Conservation (phyloP, 2,113 vertebrate species). For the Phalacrocorax brasilianus region DNA sequence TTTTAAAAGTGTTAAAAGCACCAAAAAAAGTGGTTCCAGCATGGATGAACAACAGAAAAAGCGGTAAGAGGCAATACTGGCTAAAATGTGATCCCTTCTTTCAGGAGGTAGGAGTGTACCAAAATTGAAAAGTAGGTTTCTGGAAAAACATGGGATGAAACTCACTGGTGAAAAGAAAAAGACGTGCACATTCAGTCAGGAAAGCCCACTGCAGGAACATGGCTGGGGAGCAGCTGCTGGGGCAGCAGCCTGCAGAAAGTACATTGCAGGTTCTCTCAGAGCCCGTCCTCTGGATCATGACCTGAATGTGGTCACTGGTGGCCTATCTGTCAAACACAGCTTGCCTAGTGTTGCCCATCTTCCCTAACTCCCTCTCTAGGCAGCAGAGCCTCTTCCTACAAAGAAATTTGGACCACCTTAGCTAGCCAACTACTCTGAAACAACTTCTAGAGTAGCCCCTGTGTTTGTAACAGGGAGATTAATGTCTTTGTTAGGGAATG, state of each 20-base stretch:
- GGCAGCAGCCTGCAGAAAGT: background rate
- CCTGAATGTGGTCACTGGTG: background rate
- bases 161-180: background rate
- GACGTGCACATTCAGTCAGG: background rate
- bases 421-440: background rate
- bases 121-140: background rate
- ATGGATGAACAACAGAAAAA: background rate
- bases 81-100: background rate
- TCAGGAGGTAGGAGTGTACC: background rate
- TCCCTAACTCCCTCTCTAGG: background rate
- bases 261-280: background rate
- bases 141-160: background rate
- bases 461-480: background rate
- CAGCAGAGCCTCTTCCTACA: background rate
- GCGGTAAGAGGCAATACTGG: background rate
- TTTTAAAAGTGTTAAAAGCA: background rate
- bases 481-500: background rate
- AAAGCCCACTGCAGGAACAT: fast-evolving
- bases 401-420: background rate
- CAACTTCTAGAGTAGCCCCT: background rate
- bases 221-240: background rate
- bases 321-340: background rate
- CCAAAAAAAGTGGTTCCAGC: background rate
- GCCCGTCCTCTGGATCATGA: background rate
- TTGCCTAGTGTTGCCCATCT: background rate